Conservation (phyloP, 2,888 invertebrate species). For the Eustalomyia histrio region DNA sequence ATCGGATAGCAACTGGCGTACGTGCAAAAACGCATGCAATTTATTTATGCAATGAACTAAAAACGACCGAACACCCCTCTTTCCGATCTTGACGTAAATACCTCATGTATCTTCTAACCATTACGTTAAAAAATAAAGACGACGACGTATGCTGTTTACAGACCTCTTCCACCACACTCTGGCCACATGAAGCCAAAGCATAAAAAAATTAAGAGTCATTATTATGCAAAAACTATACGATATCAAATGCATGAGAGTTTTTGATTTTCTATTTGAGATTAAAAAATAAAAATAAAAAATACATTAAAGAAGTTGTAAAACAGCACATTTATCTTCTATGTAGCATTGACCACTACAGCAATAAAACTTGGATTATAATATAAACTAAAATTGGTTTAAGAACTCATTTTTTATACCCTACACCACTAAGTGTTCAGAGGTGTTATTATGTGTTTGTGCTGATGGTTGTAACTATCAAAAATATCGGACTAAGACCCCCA, state of each 20-base stretch:
- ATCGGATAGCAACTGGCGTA: slow-evolving; percentile 71
- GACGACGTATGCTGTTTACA: slow-evolving; percentile 43
- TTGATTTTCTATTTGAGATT: background rate
- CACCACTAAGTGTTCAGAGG: too few relatives aligned
- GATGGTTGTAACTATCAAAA: too few relatives aligned
- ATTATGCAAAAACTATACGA: slow-evolving; percentile 26
- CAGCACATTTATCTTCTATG: slow-evolving; percentile 28
- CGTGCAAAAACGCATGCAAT: slow-evolving; percentile 78
- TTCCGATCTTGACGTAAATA: background rate
- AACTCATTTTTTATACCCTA: too few relatives aligned
- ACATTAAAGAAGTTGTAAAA: slow-evolving; percentile 38
- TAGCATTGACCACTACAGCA: slow-evolving; percentile 33
- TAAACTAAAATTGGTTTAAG: slow-evolving; percentile 1
- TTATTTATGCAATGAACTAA: slow-evolving; percentile 55
- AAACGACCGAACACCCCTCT: slow-evolving; percentile 8
- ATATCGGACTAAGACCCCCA: too few relatives aligned
- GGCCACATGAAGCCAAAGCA: slow-evolving; percentile 38
- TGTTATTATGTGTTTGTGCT: too few relatives aligned
- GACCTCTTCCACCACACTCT: slow-evolving; percentile 37
- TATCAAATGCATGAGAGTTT: background rate
- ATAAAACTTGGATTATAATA: slow-evolving; percentile 18
- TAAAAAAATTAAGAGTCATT: slow-evolving; percentile 32
- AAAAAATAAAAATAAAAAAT: slow-evolving; percentile 8
- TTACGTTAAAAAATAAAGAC: slow-evolving; percentile 36
- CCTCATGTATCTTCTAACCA: slow-evolving; percentile 35